phyloP scores from a whole-genome alignment of 2,113 vertebrate species.

The Callorhinus ursinus region DNA sequence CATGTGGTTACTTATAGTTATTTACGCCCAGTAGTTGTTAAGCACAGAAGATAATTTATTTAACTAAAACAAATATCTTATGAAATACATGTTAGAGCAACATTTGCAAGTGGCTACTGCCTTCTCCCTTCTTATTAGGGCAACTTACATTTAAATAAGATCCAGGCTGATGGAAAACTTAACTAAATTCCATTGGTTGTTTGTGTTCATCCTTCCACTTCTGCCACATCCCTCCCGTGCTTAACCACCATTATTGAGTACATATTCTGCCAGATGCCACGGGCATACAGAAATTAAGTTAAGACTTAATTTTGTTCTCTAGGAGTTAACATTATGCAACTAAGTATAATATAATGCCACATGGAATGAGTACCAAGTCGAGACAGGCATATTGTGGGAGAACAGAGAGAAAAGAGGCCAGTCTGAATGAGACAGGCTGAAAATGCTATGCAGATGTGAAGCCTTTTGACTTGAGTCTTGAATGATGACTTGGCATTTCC shows the following conservation, averaged over 20 bases:
- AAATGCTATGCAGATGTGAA: not conserved
- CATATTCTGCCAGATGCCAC: not conserved
- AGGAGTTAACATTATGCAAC: not conserved
- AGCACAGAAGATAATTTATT: not conserved
- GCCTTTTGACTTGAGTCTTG: not conserved
- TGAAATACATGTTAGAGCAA: not conserved
- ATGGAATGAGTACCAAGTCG: not conserved
- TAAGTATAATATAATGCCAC: not conserved
- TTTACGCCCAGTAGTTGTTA: not conserved
- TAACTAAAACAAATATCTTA: not conserved
- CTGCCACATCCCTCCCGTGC: not conserved
- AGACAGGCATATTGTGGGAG: not conserved
- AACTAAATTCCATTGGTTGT: not conserved
- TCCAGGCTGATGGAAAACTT: not conserved
- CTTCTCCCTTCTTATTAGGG: not conserved
- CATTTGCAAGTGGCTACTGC: not conserved
- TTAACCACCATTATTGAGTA: not conserved
- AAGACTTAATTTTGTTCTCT: not conserved
- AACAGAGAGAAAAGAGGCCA: not conserved
- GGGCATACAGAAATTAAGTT: not conserved
- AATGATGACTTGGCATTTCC: not conserved
- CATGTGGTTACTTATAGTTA: not conserved
- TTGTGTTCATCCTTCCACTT: not conserved
- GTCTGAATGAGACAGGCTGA: not conserved
- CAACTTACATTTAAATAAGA: not conserved